Evolutionary conservation across 2,113 vertebrate species (phyloP), one percentile per base, ranked within the genome.

Genomic region (Eubucco bourcierii): DNA sequence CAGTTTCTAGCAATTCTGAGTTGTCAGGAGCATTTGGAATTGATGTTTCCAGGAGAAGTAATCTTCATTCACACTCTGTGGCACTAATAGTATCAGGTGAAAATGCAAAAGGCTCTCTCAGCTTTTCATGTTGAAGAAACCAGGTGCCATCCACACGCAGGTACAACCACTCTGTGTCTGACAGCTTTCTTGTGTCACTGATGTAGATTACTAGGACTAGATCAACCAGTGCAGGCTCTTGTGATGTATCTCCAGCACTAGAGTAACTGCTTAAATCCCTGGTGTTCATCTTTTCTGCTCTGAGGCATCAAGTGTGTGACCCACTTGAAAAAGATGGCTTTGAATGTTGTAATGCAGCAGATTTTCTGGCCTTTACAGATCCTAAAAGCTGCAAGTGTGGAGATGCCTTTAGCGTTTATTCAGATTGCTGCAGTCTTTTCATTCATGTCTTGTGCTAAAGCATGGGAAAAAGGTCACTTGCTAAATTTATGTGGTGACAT

Each of bases 101-200:
- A 63, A 87, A 82, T 7, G 2, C 33, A 61, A 10, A 23, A 44
- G 29, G 3, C 19, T 66, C 24, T 41, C 21, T 41, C 50, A 15
- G 29, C 70, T 75, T 56, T 65, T 2, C 41, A 12, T 24, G 87
- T 33, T 25, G 29, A 31, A 41, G 58, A 66, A 34, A 27, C 7
- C 3, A 6, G 73, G 5, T 21, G 44, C 70, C 4, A 0, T 61
- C 76, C 33, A 8, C 34, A 4, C 0, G 2, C 8, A 2, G 0
- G 2, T 65, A 10, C 46, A 82, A 2, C 33, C 16, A 6, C 21
- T 33, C 39, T 65, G n/a, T 77, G 55, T 3, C 4, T 63, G 34
- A n/a, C 66, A 17, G 17, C 66, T 47, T 76, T 61, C 37, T 59
- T 12, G 0, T 47, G 33, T 66, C 34, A 14, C 12, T 79, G 14